Evolutionary conservation across 2,888 invertebrate species (phyloP), one percentile per base, ranked within the genome.

Genomic region (Cephus spinipes): DNA sequence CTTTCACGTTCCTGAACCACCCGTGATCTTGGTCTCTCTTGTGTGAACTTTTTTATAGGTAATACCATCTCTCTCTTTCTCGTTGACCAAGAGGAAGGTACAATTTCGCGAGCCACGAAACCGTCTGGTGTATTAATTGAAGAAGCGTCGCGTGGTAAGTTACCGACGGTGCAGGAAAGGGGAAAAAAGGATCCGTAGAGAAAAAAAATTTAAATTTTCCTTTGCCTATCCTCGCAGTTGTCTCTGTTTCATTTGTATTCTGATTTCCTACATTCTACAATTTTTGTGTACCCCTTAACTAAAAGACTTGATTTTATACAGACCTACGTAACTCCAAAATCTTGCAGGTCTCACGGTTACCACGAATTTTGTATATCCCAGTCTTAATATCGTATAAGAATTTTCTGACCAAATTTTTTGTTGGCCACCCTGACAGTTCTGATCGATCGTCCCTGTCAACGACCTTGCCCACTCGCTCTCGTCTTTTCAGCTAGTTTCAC

Each of bases 401-500:
- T 23, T 55, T 23, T 55, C 1, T 55, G 6, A 23, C 9, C 9
- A 23, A 1, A 6, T 55, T 71, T n/a, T 35, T 74, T 74, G n/a
- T 74, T 74, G 0, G 34, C 30, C 23, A 12, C 0, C 74, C 35
- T 36, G 34, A 74, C 36, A 55, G 33, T 30, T 12, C 36, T 34
- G 74, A 36, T 74, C 74, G 74, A 36, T 35, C 74, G 35, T 55
- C 23, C 55, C 55, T 55, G 55, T 55, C 55, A 55, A 23, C 34
- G n/a, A 15, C 32, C 31, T 71, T 23, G 36, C 36, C 36, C 40
- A 3, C 11, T 36, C 33, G n/a, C 15, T 33, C 68, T 73, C 77
- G 12, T 31, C 34, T 35, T 69, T 36, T 73, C 40, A 40, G 23
- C 23, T 23, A 55, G 55, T 55, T 55, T 55, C 55, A 55, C 55